Base-by-base conservation (phyloP, 2,113 vertebrate species). In the Ophthalmolycus amberensis region DNA sequence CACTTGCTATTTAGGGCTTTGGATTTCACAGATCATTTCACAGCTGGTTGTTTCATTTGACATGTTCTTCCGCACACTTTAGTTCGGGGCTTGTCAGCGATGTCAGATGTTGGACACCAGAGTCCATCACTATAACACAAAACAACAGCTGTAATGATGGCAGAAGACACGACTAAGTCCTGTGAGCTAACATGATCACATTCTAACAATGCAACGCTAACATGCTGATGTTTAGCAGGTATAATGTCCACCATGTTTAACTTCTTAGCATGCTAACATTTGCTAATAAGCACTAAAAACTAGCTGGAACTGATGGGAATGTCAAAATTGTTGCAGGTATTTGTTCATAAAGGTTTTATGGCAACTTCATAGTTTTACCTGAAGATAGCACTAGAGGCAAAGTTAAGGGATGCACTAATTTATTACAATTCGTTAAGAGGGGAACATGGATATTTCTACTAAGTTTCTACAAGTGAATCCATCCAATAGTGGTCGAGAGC, bases 21-120 rank as follows among this genome's bases (percentile, higher is more conserved):
- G 69, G 42, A 50, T 69, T 72, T 52, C 3, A 50, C 18, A 71
- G 60, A 67, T 34, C 3, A 54, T 66, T 71, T 75, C 71, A 58
- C 32, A 11, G 50, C 58, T 14, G 12, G n/a, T 48, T 14, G 29
- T 54, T 48, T 38, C 27, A 12, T 71, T 20, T 50, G n/a, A 73
- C 42, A 62, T 71, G 64, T 44, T 29, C 29, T 50, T 59, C 18
- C 0, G 6, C 14, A 20, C 63, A 6, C 56, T 74, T 32, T 1
- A 29, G n/a, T 32, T 48, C 27, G 14, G 38, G 15, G 20, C 40
- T 15, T n/a, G 67, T 67, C 20, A 18, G 9, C 37, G 22, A 60
- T 38, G 25, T 56, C 54, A 37, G 29, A 37, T 16, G 65, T 40
- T 50, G 18, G 42, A 69, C 16, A 29, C 42, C 15, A 3, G 25